Evolutionary conservation across 2,113 vertebrate species (phyloP).

Genomic region (Paraplagusia blochii): DNA sequence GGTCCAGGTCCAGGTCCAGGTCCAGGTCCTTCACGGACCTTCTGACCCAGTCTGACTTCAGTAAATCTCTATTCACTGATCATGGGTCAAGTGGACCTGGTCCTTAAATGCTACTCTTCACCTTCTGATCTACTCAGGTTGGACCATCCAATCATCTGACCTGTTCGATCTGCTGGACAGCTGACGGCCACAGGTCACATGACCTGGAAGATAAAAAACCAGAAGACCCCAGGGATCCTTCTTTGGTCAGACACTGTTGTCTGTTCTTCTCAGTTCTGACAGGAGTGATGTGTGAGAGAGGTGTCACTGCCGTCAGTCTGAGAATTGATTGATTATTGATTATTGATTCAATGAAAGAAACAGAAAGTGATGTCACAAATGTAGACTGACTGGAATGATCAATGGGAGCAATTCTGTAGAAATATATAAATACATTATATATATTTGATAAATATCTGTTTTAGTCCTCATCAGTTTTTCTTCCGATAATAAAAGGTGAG

Average conservation of each 20-base stretch:
- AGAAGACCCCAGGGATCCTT: slow-evolving; percentile 73
- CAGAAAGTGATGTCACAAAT: background rate
- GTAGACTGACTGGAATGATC: too few species aligned
- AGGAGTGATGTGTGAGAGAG: slow-evolving; percentile 4
- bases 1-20: too few species aligned
- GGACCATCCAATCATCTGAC: slow-evolving; percentile 31
- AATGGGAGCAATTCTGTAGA: background rate
- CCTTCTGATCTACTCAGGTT: slow-evolving; percentile 25
- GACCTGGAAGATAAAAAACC: slow-evolving; percentile 78
- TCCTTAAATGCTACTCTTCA: background rate
- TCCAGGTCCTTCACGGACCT: too few species aligned
- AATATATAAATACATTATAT: background rate
- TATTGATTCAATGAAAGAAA: slow-evolving; percentile 7
- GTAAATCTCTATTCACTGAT: too few species aligned
- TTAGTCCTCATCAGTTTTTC: too few species aligned
- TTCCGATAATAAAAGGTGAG: too few species aligned
- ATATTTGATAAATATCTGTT: too few species aligned
- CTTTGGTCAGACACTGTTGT: slow-evolving; percentile 61
- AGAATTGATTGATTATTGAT: slow-evolving; percentile 10
- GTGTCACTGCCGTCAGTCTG: background rate
- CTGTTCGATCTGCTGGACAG: slow-evolving; percentile 60
- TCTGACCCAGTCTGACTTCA: too few species aligned
- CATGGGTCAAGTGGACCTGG: too few species aligned
- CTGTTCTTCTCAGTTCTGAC: slow-evolving; percentile 5
- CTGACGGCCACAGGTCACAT: slow-evolving; percentile 76